Conservation (phyloP, 2,888 invertebrate genomes). For the Pasiphila rectangulata region DNA sequence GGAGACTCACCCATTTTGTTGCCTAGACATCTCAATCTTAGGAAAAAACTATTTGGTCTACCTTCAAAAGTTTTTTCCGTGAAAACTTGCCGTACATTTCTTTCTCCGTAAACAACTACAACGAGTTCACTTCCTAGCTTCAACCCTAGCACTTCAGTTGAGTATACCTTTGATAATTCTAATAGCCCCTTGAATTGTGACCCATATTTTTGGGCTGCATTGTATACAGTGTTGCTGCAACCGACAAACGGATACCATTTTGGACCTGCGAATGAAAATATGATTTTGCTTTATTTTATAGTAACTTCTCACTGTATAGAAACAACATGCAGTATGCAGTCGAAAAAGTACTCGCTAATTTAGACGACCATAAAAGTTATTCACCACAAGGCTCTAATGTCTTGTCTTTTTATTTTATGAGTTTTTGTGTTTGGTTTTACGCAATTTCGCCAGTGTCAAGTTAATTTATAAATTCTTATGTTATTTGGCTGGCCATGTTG, state of each 20-base stretch:
- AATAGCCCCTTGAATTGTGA: slow-evolving; percentile 82
- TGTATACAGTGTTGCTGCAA: slow-evolving; percentile 50
- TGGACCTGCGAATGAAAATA: slow-evolving; percentile 56
- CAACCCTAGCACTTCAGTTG: slow-evolving; percentile 84
- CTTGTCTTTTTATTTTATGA: too few species aligned
- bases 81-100: slow-evolving; percentile 82
- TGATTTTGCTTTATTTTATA: not conserved
- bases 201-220: slow-evolving; percentile 49
- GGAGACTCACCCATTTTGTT: slow-evolving; percentile 81
- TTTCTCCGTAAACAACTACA: slow-evolving; percentile 82
- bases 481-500: too few species aligned
- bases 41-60: slow-evolving; percentile 86
- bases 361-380: too few species aligned
- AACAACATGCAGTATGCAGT: too few species aligned
- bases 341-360: too few species aligned
- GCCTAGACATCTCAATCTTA: slow-evolving; percentile 84
- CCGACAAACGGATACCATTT: slow-evolving; percentile 68
- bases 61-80: slow-evolving; percentile 84
- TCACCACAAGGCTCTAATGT: too few species aligned
- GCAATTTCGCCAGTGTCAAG: too few species aligned
- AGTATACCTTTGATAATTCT: slow-evolving; percentile 77
- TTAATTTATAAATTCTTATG: too few species aligned
- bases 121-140: slow-evolving; percentile 83
- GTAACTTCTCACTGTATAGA: too few species aligned
- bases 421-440: too few species aligned